Conservation (phyloP, 2,888 invertebrate species). For the Chrysodeixis includens region DNA sequence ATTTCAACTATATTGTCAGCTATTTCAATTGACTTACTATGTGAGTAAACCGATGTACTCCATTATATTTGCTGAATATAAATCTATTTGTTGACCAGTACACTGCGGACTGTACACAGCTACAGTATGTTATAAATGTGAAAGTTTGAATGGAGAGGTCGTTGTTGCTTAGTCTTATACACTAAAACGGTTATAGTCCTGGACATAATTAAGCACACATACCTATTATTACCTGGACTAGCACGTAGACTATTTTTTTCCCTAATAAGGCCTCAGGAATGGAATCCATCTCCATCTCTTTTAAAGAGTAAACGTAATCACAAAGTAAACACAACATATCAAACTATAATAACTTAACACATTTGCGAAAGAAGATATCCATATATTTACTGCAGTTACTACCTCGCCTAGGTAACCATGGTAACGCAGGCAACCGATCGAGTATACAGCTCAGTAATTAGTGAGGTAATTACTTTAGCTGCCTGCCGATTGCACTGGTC, state of each 20-base stretch:
- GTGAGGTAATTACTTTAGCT: slow-evolving; percentile 38
- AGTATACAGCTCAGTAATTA: slow-evolving; percentile 31
- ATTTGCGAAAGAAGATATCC: no score
- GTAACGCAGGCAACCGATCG: slow-evolving; percentile 1
- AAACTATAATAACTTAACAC: no score
- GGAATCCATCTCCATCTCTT: no score
- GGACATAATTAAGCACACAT: no score
- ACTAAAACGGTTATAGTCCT: no score
- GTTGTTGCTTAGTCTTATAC: no score
- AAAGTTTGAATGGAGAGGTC: neutral
- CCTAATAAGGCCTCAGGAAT: no score
- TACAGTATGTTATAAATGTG: neutral
- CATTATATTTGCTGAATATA: slow-evolving; percentile 45
- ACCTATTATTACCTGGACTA: no score
- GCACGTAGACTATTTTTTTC: no score
- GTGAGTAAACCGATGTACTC: slow-evolving; percentile 38
- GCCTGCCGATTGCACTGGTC: slow-evolving; percentile 32
- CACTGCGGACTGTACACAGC: neutral
- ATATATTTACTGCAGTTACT: no score
- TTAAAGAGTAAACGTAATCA: no score
- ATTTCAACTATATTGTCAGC: slow-evolving; percentile 51
- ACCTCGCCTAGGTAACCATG: neutral
- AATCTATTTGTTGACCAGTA: slow-evolving; percentile 33
- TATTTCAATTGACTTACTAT: slow-evolving; percentile 48
- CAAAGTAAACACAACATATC: no score